Evolutionary conservation across 2,797 vertebrate species (phyloP).

Genomic region (Echeneis naucrates): DNA sequence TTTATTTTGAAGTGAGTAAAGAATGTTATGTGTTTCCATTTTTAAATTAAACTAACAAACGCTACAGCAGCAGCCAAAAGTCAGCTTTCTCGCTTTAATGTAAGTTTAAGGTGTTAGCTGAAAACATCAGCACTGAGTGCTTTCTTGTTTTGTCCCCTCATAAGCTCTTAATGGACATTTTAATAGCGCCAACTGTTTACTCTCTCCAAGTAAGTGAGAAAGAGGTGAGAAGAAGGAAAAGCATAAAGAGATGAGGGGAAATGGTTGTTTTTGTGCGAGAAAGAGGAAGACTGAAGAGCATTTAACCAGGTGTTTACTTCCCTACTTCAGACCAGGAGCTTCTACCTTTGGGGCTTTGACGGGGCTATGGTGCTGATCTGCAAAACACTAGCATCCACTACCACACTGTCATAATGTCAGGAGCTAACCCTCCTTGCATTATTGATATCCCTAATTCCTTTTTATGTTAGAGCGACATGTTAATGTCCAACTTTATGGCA

Average conservation of each 20-base stretch:
- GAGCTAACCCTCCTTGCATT: too few species aligned
- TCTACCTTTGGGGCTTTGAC: too few species aligned
- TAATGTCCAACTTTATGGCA: too few species aligned
- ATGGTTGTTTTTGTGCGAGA: neutral
- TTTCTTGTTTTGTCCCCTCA: constrained; percentile 39
- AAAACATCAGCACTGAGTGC: constrained; percentile 26
- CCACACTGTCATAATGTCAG: too few species aligned
- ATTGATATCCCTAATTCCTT: too few species aligned
- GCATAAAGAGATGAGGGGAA: neutral
- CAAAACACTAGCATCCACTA: too few species aligned
- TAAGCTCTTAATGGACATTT: constrained; percentile 56
- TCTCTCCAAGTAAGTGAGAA: neutral
- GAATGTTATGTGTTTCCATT: neutral
- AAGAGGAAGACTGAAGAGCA: neutral
- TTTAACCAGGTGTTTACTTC: too few species aligned
- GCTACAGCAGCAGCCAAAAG: constrained; percentile 2
- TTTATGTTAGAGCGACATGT: too few species aligned
- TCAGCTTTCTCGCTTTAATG: constrained; percentile 11
- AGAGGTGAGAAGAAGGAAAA: neutral
- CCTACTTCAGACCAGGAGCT: too few species aligned
- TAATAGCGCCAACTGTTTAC: constrained; percentile 37
- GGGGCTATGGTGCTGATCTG: too few species aligned
- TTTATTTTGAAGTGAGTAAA: neutral
- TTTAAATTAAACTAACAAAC: constrained; percentile 4
- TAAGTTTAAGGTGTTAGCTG: constrained; percentile 11